Base-by-base conservation (phyloP, 2,113 vertebrate genomes). In the Odontesthes bonariensis region DNA sequence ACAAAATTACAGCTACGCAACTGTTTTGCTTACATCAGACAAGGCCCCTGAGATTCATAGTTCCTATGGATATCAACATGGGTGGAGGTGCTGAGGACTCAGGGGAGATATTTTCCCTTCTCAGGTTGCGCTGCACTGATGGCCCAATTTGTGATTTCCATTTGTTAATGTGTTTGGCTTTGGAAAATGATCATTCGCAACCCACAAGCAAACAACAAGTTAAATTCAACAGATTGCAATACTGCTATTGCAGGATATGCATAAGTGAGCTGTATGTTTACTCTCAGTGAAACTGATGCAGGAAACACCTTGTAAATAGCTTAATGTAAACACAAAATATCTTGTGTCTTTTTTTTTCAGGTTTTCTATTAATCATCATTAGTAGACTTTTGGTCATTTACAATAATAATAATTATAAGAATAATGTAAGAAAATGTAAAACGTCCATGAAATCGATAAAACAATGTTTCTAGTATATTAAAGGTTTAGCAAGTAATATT, bases 41-140 rank as follows among this genome's bases (percentile, higher is more conserved):
- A 53, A 6, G 0, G 70, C 75, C 62, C 71, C 66, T 66, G 63
- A 79, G 72, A 72, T 56, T 31, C n/a, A 35, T 69, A 38, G 86
- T 90, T 89, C 78, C 86, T 72, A 89, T 91, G 87, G 88, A 74
- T 72, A 92, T 78, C 31, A 56, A 32, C 8, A 80, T 89, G 77
- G 88, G 90, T 72, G 77, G 64, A 61, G 58, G 76, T 65, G 47
- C 57, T 49, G n/a, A 66, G 69, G 69, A 81, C 71, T 71, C 75
- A 46, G 69, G 68, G 71, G 74, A 80, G 57, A 87, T 53, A 42
- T 40, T 77, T 65, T 71, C 63, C 87, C 66, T 47, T 27, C 74
- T 82, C 60, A 42, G 49, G 70, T 69, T 89, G 38, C 73, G 64
- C 54, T 67, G 19, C 46, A 51, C 27, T 8, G 42, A 47, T 20